Percentiles rank a stretch among this genome's conserved stretches.
These are phyloP conservation scores for Leptinotarsa rubiginosa DNA, from an alignment of 2,888 invertebrate genomes.

Conservation along the genomic window DNA sequence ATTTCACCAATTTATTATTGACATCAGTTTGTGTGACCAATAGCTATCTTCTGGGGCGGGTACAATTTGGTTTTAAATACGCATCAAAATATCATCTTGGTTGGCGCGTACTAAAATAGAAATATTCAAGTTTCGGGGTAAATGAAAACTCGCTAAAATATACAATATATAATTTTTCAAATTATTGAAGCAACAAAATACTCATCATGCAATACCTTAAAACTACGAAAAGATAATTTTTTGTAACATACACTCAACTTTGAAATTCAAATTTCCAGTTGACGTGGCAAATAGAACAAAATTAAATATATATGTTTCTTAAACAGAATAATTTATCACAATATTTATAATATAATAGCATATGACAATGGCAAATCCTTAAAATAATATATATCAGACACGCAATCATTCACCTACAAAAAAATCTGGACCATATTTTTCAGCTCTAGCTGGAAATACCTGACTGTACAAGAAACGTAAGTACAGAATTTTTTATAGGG, in stretches of 20 bases:
- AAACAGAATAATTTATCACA: slow-evolving; percentile 42
- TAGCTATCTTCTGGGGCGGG: no score
- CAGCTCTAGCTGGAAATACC: slow-evolving; percentile 1
- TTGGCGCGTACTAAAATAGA: no score
- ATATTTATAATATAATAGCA: slow-evolving; percentile 32
- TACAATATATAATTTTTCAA: slow-evolving; percentile 41
- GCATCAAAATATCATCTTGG: no score
- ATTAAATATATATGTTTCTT: slow-evolving; percentile 29
- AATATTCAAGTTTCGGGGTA: not conserved
- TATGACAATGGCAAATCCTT: slow-evolving; percentile 26
- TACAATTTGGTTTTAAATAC: no score
- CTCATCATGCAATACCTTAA: slow-evolving; percentile 42
- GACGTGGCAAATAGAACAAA: slow-evolving; percentile 19
- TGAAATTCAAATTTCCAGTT: slow-evolving; percentile 31
- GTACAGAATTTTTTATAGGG: not conserved
- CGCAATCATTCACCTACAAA: slow-evolving; percentile 16
- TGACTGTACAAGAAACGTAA: not conserved
- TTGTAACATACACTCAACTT: slow-evolving; percentile 32
- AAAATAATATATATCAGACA: slow-evolving; percentile 22
- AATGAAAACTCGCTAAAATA: slow-evolving; percentile 32
- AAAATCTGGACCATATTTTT: slow-evolving; percentile 19
- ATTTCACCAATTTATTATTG: no score
- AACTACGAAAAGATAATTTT: slow-evolving; percentile 26
- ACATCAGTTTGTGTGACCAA: no score
- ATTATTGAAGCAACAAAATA: slow-evolving; percentile 50